These are phyloP conservation scores for Tipula confusa DNA, from an alignment of 2,888 invertebrate genomes.

Conservation along the genomic window DNA sequence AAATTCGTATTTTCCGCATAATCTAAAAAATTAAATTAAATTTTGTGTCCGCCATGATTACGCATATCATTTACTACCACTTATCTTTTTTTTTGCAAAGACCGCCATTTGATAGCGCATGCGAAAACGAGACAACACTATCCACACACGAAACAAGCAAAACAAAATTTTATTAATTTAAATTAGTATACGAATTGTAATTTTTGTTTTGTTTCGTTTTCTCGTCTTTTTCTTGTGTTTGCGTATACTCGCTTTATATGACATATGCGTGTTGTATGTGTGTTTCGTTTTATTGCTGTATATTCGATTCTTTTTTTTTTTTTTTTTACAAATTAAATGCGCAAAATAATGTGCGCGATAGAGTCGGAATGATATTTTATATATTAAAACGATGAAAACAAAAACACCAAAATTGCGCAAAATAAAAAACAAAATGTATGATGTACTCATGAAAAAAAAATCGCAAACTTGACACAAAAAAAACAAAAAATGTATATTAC, in stretches of 20 bases:
- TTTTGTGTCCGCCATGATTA: neutral
- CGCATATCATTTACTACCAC: neutral
- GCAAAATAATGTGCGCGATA: constrained; percentile 8
- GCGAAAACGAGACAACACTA: neutral
- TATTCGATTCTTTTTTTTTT: constrained; percentile 27
- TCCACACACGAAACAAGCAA: neutral
- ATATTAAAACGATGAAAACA: neutral
- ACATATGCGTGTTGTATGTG: no score
- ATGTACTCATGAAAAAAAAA: neutral
- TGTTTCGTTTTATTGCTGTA: neutral
- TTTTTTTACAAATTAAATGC: neutral
- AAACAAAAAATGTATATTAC: neutral
- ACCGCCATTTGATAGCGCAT: neutral
- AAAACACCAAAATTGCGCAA: neutral
- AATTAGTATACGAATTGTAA: neutral
- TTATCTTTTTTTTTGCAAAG: neutral
- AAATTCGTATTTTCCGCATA: neutral
- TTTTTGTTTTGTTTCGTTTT: neutral
- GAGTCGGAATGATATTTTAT: neutral
- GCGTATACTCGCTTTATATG: neutral
- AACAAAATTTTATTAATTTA: neutral
- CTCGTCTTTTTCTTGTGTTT: neutral
- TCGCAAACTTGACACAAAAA: neutral
- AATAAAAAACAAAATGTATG: neutral
- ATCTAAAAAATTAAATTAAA: neutral